Conservation (phyloP, 1,140 invertebrate genomes). For the Geopemphigus sp. region DNA sequence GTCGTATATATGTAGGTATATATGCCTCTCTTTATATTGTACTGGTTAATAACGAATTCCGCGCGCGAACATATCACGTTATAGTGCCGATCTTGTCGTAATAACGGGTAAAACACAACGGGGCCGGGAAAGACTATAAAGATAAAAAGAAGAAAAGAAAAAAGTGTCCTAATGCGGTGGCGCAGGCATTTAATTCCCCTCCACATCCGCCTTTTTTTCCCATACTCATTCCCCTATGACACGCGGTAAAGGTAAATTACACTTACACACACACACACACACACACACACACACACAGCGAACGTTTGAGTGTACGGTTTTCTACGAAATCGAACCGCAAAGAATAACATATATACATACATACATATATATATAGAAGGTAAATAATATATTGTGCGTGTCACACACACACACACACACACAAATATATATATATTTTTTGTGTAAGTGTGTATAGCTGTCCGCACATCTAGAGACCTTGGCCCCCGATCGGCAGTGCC, state of each 20-base stretch:
- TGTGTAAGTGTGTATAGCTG: neutral
- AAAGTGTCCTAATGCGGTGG: neutral
- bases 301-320: neutral
- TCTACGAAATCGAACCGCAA: conserved; percentile 20
- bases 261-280: neutral
- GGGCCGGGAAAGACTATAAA: neutral
- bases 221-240: neutral
- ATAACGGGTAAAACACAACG: neutral
- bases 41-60: conserved; percentile 22
- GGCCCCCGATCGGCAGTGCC: neutral
- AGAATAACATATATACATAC: neutral
- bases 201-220: no score
- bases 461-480: conserved; percentile 27
- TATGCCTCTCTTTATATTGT: neutral
- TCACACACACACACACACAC: neutral
- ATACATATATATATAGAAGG: neutral
- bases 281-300: neutral
- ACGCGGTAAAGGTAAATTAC: neutral
- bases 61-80: neutral
- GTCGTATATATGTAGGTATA: neutral
- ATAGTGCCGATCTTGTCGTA: neutral
- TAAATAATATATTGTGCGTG: neutral
- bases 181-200: no score
- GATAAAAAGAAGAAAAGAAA: neutral
- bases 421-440: neutral